phyloP scores from a whole-genome alignment of 1,140 invertebrate genomes.

The Eurosta solidaginis region DNA sequence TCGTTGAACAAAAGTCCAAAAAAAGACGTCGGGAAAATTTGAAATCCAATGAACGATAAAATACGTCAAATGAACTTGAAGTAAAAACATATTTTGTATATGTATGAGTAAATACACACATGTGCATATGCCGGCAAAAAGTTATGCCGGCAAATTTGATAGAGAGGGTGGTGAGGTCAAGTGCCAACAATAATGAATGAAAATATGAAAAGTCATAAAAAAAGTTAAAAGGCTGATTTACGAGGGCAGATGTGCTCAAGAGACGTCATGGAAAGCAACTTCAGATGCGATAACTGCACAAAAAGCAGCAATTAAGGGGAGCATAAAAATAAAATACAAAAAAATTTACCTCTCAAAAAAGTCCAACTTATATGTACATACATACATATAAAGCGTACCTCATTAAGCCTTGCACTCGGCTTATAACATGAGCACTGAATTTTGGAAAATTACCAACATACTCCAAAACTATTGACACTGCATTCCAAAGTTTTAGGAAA shows the following conservation, averaged over 20 bases:
- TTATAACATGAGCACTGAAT: too few relatives aligned
- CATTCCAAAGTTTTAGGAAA: too few relatives aligned
- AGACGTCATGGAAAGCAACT: not conserved
- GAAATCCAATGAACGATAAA: not conserved
- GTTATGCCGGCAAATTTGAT: not conserved
- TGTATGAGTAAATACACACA: too few relatives aligned
- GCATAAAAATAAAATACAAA: not conserved
- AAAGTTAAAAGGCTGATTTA: not conserved
- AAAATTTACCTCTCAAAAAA: too few relatives aligned
- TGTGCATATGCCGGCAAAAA: too few relatives aligned
- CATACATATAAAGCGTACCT: too few relatives aligned
- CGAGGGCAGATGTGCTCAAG: not conserved
- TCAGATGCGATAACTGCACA: not conserved
- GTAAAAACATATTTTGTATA: too few relatives aligned
- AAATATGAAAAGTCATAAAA: slow-evolving; percentile 5
- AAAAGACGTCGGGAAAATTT: not conserved
- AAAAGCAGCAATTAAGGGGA: not conserved
- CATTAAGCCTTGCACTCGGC: too few relatives aligned
- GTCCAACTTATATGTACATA: too few relatives aligned
- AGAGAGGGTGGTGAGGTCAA: not conserved
- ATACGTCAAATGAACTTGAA: slow-evolving; percentile 13
- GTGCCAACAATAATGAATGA: not conserved
- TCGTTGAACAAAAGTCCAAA: not conserved
- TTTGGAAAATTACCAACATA: too few relatives aligned
- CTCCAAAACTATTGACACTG: too few relatives aligned